A percentile compares a stretch with the other conserved stretches of the same genome.
Conservation (phyloP, 2,888 invertebrate species). For the Drosophila siamana region DNA sequence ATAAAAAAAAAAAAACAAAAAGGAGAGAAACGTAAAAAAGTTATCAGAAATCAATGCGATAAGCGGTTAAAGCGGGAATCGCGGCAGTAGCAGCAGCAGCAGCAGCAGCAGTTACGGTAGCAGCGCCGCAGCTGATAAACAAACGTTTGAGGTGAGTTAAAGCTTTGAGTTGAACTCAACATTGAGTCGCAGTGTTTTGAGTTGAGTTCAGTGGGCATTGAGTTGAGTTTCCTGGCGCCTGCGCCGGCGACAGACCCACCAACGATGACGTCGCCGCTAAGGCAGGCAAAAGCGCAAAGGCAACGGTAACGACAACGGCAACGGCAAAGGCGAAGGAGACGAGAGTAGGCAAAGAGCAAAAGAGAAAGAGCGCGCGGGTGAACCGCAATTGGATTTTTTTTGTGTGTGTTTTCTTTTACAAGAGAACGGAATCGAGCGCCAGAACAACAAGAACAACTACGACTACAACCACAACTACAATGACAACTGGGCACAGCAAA, state of each 20-base stretch:
- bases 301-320: background rate
- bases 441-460: slow-evolving; percentile 16
- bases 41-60: slow-evolving; percentile 75
- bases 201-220: slow-evolving; percentile 11
- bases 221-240: slow-evolving; percentile 43
- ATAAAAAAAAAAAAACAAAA: slow-evolving; percentile 18
- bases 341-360: background rate
- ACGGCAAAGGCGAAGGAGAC: slow-evolving; percentile 8
- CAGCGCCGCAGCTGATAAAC: slow-evolving; percentile 53
- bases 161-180: slow-evolving; percentile 54
- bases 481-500: slow-evolving; percentile 29
- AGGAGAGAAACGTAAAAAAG: slow-evolving; percentile 51
- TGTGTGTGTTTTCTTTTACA: slow-evolving; percentile 9
- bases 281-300: slow-evolving; percentile 67
- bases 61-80: slow-evolving; percentile 60
- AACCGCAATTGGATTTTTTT: slow-evolving; percentile 16
- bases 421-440: slow-evolving; percentile 47
- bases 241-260: slow-evolving; percentile 22
- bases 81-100: slow-evolving; percentile 34
- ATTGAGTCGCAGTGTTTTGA: slow-evolving; percentile 8
- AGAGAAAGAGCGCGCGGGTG: slow-evolving; percentile 15
- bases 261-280: slow-evolving; percentile 48
- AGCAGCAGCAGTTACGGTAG: slow-evolving; percentile 8
- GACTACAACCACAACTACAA: slow-evolving; percentile 28
- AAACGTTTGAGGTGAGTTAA: slow-evolving; percentile 61